phyloP scores from a whole-genome alignment of 1,140 invertebrate species.

The Bombus huntii region DNA sequence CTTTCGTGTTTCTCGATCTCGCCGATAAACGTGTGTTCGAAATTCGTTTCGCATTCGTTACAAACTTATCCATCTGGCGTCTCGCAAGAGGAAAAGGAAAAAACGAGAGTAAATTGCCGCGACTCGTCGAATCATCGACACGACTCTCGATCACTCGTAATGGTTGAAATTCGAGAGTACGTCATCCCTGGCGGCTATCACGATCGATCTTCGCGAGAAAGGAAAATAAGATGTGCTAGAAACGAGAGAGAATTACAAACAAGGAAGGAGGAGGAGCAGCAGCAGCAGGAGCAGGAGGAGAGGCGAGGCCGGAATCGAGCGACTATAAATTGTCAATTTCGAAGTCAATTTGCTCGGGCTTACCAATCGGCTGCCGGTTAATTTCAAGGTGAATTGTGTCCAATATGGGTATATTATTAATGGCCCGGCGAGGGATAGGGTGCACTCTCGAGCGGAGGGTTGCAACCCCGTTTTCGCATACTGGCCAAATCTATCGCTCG shows the following conservation, averaged over 20 bases:
- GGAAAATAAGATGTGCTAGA: not conserved
- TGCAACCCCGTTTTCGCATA: constrained; percentile 80
- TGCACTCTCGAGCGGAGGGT: constrained; percentile 67
- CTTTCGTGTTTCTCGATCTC: no score
- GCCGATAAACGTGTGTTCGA: no score
- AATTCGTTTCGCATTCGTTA: not conserved
- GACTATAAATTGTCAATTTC: constrained; percentile 83
- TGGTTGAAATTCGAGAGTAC: not conserved
- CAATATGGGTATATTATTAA: constrained; percentile 84
- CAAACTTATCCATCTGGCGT: constrained; percentile 4
- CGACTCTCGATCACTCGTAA: not conserved
- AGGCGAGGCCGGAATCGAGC: constrained; percentile 56
- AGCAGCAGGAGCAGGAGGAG: constrained; percentile 16
- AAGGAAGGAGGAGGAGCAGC: constrained; percentile 2
- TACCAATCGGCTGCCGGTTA: constrained; percentile 83
- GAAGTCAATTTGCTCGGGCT: constrained; percentile 83
- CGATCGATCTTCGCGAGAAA: not conserved
- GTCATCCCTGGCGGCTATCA: not conserved
- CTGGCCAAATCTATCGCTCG: constrained; percentile 80
- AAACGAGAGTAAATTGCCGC: no score
- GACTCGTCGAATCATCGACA: not conserved
- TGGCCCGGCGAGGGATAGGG: constrained; percentile 79
- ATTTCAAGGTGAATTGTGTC: constrained; percentile 84
- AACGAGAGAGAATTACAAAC: not conserved
- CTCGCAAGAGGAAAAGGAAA: not conserved